phyloP scores from a whole-genome alignment of 37 sponge, comb jelly and placozoan genomes.

The Chondrosia reniformis region DNA sequence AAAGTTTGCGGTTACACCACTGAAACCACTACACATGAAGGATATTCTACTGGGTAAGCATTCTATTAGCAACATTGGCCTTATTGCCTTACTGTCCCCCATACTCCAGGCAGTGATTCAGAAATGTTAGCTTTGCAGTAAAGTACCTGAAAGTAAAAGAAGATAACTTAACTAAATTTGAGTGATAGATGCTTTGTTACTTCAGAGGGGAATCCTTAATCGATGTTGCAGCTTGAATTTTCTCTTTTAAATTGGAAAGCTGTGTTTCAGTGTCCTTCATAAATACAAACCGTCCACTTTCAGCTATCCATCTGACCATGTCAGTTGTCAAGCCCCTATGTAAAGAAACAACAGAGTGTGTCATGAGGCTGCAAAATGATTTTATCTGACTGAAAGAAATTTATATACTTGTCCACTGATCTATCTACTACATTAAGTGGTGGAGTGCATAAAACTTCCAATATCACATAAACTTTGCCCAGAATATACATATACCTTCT shows the following conservation, averaged over 20 bases:
- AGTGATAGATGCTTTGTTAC: constrained; percentile 14
- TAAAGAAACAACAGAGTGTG: too few species aligned
- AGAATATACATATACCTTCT: too few species aligned
- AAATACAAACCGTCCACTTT: constrained; percentile 70
- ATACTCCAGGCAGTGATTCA: constrained; percentile 55
- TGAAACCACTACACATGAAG: constrained; percentile 67
- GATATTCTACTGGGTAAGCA: too few species aligned
- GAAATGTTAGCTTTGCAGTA: constrained; percentile 71
- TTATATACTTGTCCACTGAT: too few species aligned
- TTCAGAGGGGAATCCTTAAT: constrained; percentile 51
- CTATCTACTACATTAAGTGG: background rate
- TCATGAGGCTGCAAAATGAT: too few species aligned
- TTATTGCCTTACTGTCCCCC: constrained; percentile 66
- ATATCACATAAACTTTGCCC: too few species aligned
- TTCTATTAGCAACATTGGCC: background rate
- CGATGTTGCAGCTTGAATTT: constrained; percentile 59
- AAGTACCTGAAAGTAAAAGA: constrained; percentile 39
- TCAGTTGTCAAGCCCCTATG: constrained; percentile 65
- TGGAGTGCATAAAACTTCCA: background rate
- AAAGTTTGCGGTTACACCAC: constrained; percentile 85
- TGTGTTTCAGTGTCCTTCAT: constrained; percentile 77
- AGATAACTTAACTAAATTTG: background rate
- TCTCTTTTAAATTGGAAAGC: constrained; percentile 30
- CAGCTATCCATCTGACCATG: constrained; percentile 79
- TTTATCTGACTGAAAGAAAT: too few species aligned